Conservation (phyloP, 2,113 vertebrate genomes). For the Clupea harengus region DNA sequence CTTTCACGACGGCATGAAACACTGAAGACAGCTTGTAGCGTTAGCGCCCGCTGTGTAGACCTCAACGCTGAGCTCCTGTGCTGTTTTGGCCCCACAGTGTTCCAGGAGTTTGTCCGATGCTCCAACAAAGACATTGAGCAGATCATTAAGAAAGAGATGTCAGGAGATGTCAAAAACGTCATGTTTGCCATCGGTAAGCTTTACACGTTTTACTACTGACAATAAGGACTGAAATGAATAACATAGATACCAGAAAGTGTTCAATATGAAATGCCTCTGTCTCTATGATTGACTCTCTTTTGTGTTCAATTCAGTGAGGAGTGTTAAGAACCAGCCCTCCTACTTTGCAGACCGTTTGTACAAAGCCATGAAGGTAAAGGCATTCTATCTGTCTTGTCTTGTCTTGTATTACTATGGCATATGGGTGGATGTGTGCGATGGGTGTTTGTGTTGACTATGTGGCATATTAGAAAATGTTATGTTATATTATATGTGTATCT, state of each 20-base stretch:
- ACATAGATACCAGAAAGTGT: not conserved
- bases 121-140: conserved; percentile 94
- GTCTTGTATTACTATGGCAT: not conserved
- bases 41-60: not conserved
- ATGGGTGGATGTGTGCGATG: too few relatives aligned
- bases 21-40: not conserved
- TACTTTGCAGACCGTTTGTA: conserved; percentile 95
- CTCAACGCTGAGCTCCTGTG: not conserved
- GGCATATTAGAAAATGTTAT: too few relatives aligned
- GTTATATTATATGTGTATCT: too few relatives aligned
- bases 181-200: conserved; percentile 88
- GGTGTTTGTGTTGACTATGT: too few relatives aligned
- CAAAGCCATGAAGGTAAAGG: conserved; percentile 95
- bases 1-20: too few relatives aligned
- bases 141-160: conserved; percentile 93
- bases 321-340: conserved; percentile 90
- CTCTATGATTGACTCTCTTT: not conserved
- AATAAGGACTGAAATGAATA: not conserved
- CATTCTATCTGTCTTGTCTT: not conserved
- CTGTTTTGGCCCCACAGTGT: conserved; percentile 70
- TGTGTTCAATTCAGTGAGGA: conserved; percentile 75
- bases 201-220: not conserved
- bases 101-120: conserved; percentile 91
- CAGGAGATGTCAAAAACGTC: conserved; percentile 83
- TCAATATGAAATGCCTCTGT: not conserved